These are phyloP conservation scores for Idris sp. DNA, from an alignment of 1,140 invertebrate species.

Conservation along the genomic window DNA sequence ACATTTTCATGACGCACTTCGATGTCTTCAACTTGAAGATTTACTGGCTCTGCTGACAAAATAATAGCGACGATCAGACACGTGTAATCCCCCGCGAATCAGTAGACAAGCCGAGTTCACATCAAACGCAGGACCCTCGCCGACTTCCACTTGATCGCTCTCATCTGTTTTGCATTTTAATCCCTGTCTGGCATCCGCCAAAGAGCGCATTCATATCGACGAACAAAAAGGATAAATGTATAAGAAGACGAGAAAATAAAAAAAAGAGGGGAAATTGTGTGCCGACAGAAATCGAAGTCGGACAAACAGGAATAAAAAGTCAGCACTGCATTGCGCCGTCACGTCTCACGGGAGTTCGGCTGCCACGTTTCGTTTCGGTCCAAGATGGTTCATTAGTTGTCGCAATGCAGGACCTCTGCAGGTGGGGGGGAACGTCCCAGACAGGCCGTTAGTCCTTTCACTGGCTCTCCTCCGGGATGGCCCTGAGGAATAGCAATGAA, in stretches of 20 bases:
- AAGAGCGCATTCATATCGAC: conserved; percentile 42
- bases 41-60: too few relatives aligned
- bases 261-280: conserved; percentile 33
- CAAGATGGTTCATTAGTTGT: conserved; percentile 79
- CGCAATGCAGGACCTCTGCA: conserved; percentile 76
- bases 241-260: too few relatives aligned
- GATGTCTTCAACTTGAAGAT: too few relatives aligned
- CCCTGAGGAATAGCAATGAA: conserved; percentile 66
- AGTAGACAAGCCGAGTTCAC: conserved; percentile 22
- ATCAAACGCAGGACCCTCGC: conserved; percentile 26
- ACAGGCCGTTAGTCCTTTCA: conserved; percentile 55
- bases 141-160: too few relatives aligned
- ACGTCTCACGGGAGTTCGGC: conserved; percentile 75
- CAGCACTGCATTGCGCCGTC: conserved; percentile 78
- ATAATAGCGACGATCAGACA: conserved; percentile 13
- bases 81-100: conserved; percentile 21
- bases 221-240: conserved; percentile 43
- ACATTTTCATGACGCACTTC: too few relatives aligned
- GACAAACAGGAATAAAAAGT: conserved; percentile 69
- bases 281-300: conserved; percentile 53
- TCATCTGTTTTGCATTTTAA: conserved; percentile 58
- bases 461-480: conserved; percentile 55
- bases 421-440: conserved; percentile 31
- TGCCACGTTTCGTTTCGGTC: conserved; percentile 68
- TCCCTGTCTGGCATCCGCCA: conserved; percentile 23